phyloP scores from a whole-genome alignment of 2,797 vertebrate species.

The Poecile montanus region DNA sequence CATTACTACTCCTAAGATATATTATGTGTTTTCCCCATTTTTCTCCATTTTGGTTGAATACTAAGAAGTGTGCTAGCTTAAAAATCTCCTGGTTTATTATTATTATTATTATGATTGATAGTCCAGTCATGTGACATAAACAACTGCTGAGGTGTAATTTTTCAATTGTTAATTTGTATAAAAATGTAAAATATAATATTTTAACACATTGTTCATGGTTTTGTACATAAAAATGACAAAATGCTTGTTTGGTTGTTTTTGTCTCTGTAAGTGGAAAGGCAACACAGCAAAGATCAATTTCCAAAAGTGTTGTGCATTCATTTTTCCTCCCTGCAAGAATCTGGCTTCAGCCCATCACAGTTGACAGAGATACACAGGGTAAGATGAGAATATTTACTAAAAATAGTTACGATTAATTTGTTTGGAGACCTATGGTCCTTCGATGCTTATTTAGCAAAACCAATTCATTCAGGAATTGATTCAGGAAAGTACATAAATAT shows the following conservation, averaged over 20 bases:
- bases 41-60: conserved; percentile 73
- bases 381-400: background rate
- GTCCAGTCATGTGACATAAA: conserved; percentile 40
- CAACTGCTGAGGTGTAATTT: conserved; percentile 35
- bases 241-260: background rate
- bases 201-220: background rate
- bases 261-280: background rate
- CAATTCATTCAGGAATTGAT: background rate
- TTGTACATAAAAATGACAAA: background rate
- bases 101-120: conserved; percentile 70
- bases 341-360: background rate
- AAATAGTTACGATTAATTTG: background rate
- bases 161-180: conserved; percentile 47
- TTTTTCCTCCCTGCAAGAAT: background rate
- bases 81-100: conserved; percentile 53
- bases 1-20: conserved; percentile 79
- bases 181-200: background rate
- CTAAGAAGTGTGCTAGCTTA: conserved; percentile 68
- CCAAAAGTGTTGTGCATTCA: background rate
- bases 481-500: background rate
- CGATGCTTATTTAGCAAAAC: background rate
- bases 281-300: background rate
- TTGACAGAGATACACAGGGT: background rate
- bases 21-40: conserved; percentile 79
- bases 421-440: background rate